Evolutionary conservation across 2,113 vertebrate species (phyloP), one percentile per base, ranked within the genome.

Genomic region (Dolichotis patagonum): DNA sequence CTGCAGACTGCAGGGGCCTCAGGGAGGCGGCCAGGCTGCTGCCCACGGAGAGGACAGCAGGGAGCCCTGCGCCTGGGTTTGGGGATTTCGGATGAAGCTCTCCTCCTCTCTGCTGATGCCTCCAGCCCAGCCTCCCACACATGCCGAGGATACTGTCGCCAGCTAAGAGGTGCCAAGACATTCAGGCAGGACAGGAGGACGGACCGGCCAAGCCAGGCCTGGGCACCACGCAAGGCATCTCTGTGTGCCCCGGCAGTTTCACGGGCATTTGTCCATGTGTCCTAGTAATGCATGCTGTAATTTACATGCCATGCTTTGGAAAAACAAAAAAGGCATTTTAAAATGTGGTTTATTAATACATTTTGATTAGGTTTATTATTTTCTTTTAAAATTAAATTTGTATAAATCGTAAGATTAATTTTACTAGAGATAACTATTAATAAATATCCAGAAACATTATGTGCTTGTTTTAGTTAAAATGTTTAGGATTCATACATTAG

Each of bases 361-460:
- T 84, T 92, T 77, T 58, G 52, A 54, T 92, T 86, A 83, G 7
- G 0, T 28, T 84, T 87, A 60, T 77, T 89, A 35, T 90, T 89
- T 96, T 67, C 49, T 85, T 91, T 93, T 92, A 67, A 93, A 92
- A 86, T 86, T 92, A 91, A 75, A 91, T 54, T 80, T 91, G 30
- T 60, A 52, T 91, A 88, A 73, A n/a, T 78, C 28, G 62, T 75
- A 56, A 56, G 65, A 77, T 88, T 67, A 91, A 85, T 77, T 30
- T 30, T 92, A 82, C 19, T 95, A n/a, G 19, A 89, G 26, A 32
- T 78, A 89, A 90, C n/a, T 35, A 80, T 58, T 87, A 78, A 90
- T 85, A 93, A 95, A 83, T 83, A 83, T 17, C 16, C 17, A 63
- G 32, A 62, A 94, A 83, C 24, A 85, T 86, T 71, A 62, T 16